These are phyloP conservation scores for Lophotriccus pileatus DNA, from an alignment of 2,797 vertebrate species.

Conservation along the genomic window DNA sequence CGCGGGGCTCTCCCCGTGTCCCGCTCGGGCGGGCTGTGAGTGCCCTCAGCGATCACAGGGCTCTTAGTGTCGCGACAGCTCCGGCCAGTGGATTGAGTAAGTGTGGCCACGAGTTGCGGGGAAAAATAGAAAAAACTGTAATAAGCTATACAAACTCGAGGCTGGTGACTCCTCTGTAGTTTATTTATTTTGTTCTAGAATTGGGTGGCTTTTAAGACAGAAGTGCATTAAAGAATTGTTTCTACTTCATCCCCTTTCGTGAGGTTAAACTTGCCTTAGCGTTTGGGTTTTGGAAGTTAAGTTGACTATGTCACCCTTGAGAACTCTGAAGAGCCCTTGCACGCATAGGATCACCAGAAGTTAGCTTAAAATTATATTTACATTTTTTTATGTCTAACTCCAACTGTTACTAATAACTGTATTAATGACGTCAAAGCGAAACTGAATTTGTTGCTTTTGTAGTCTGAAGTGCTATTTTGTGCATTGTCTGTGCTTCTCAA, in stretches of 20 bases:
- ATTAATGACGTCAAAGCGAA: neutral
- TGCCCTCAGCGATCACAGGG: accelerated
- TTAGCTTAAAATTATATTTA: neutral
- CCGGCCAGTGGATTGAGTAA: accelerated
- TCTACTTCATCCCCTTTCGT: accelerated
- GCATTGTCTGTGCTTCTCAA: accelerated
- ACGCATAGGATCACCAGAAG: accelerated
- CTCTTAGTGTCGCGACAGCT: accelerated
- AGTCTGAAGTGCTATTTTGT: neutral
- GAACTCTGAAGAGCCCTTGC: neutral
- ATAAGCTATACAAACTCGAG: accelerated
- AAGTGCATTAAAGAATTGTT: neutral
- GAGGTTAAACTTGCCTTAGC: neutral
- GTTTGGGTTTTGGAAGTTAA: neutral
- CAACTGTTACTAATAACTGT: neutral
- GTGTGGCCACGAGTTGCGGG: accelerated
- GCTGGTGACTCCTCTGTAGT: accelerated
- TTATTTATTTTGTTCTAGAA: neutral
- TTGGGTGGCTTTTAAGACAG: neutral
- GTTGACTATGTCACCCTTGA: neutral
- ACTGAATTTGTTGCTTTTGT: neutral
- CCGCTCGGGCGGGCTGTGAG: neutral
- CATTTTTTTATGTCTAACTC: neutral
- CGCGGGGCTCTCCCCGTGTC: neutral
- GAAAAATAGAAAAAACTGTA: accelerated